Conservation (phyloP, 2,888 invertebrate species). For the Orthosia gothica region DNA sequence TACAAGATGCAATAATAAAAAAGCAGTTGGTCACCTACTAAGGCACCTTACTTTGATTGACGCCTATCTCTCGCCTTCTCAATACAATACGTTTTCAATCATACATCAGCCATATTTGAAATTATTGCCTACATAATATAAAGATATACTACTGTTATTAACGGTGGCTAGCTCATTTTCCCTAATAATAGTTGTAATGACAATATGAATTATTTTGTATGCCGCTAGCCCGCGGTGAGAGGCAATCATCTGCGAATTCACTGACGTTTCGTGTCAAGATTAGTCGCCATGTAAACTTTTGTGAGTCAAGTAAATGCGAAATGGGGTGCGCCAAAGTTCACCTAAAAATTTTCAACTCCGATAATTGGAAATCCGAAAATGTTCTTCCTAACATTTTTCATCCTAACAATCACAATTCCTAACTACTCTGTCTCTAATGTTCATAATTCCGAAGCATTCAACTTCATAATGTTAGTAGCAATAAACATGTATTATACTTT, state of each 20-base stretch:
- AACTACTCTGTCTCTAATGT: too few relatives aligned
- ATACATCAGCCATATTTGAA: constrained; percentile 1
- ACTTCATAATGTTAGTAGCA: too few relatives aligned
- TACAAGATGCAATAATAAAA: not conserved
- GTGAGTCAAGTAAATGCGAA: constrained; percentile 15
- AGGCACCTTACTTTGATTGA: not conserved
- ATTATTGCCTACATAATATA: not conserved
- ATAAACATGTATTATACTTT: too few relatives aligned
- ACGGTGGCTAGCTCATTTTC: constrained; percentile 71
- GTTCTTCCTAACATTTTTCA: too few relatives aligned
- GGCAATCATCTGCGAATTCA: constrained; percentile 66
- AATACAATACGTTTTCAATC: constrained; percentile 20
- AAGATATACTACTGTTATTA: constrained; percentile 73
- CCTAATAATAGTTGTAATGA: constrained; percentile 71
- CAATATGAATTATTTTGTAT: constrained; percentile 71
- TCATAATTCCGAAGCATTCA: too few relatives aligned
- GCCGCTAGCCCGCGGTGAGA: constrained; percentile 58
- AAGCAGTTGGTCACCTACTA: not conserved
- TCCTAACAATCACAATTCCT: too few relatives aligned
- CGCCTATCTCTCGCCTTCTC: not conserved
- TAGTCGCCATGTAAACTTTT: constrained; percentile 38
- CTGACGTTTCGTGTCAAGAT: constrained; percentile 65
- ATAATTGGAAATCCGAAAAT: too few relatives aligned
- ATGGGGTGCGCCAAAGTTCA: too few relatives aligned
- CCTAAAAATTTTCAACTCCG: too few relatives aligned